Conservation (phyloP, 2,888 invertebrate genomes). For the Agrilus mali region DNA sequence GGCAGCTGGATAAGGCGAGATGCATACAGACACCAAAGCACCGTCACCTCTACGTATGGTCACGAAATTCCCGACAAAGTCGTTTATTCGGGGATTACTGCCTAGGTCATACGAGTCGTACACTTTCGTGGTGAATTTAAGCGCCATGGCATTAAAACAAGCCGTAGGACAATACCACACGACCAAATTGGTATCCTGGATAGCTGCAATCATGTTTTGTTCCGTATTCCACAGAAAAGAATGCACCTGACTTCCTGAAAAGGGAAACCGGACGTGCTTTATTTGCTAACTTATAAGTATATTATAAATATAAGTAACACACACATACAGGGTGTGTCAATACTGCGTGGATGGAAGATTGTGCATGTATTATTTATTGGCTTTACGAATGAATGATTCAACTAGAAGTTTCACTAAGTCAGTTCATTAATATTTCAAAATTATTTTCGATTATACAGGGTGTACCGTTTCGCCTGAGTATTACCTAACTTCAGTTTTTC, state of each 20-base stretch:
- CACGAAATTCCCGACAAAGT: constrained; percentile 74
- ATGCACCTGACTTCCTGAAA: constrained; percentile 42
- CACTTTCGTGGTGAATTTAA: constrained; percentile 45
- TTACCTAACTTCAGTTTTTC: too few relatives aligned
- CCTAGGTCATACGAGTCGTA: constrained; percentile 62
- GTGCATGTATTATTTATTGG: too few relatives aligned
- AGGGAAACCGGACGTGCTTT: neutral
- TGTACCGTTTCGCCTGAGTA: too few relatives aligned
- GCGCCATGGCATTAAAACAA: constrained; percentile 56
- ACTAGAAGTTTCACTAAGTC: too few relatives aligned
- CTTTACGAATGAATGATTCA: too few relatives aligned
- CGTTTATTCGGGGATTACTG: constrained; percentile 67
- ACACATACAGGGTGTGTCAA: too few relatives aligned
- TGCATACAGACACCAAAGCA: constrained; percentile 60
- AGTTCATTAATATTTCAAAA: too few relatives aligned
- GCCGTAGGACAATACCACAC: constrained; percentile 76
- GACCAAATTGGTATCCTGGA: constrained; percentile 64
- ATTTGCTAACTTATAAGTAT: too few relatives aligned
- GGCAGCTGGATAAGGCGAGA: constrained; percentile 57
- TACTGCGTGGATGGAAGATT: too few relatives aligned
- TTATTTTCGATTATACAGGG: too few relatives aligned
- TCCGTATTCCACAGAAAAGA: constrained; percentile 59
- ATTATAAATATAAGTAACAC: too few relatives aligned
- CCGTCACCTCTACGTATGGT: constrained; percentile 83
- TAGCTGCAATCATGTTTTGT: constrained; percentile 64